phyloP scores from a whole-genome alignment of 2,113 vertebrate species.

The Eidolon helvum region DNA sequence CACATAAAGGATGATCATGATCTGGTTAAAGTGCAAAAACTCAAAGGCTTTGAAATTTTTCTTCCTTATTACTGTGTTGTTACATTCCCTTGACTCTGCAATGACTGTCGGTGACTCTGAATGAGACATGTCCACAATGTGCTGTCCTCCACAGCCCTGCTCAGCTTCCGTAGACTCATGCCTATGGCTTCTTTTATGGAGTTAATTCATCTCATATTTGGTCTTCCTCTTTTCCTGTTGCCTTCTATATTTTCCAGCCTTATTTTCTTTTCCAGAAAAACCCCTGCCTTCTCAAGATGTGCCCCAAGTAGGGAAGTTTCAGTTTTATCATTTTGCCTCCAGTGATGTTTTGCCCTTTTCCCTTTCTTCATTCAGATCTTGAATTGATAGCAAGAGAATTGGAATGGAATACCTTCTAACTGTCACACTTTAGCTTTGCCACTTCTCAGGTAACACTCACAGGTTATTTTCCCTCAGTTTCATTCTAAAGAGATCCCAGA shows the following conservation, averaged over 20 bases:
- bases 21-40: not conserved
- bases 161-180: not conserved
- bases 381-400: not conserved
- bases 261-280: not conserved
- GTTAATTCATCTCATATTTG: not conserved
- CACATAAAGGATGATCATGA: not conserved
- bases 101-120: not conserved
- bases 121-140: not conserved
- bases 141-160: not conserved
- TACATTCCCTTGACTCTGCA: not conserved
- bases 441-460: not conserved
- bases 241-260: not conserved
- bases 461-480: not conserved
- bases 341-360: not conserved
- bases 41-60: not conserved
- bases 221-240: not conserved
- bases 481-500: not conserved
- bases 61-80: not conserved
- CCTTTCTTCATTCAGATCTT: slow-evolving; percentile 31
- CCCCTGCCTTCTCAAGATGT: not conserved
- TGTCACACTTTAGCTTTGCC: not conserved
- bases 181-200: not conserved
- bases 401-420: not conserved
- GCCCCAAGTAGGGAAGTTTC: not conserved
- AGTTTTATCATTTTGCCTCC: not conserved